Evolutionary conservation across 2,888 invertebrate species (phyloP).

Genomic region (Ichneumoninae sp.): DNA sequence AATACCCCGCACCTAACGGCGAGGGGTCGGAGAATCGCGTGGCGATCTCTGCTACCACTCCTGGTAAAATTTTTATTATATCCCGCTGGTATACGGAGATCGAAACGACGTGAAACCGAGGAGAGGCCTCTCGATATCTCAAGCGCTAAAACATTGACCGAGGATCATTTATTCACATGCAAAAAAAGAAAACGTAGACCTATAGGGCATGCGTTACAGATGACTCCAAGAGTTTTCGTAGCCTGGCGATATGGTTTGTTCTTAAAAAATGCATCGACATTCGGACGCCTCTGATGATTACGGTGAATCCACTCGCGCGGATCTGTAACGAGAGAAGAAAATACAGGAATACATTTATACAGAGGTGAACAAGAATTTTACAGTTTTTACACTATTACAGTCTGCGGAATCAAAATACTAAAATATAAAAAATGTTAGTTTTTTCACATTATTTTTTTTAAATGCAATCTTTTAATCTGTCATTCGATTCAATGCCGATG

Average conservation of each 20-base stretch:
- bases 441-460: no score
- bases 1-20: neutral
- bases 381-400: neutral
- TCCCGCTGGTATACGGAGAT: neutral
- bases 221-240: constrained; percentile 32
- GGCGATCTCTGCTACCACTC: constrained; percentile 8
- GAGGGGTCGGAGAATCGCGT: neutral
- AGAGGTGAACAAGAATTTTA: neutral
- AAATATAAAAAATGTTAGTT: no score
- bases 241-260: neutral
- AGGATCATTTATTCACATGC: constrained; percentile 50
- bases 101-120: neutral
- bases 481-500: no score
- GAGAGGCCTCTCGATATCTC: neutral
- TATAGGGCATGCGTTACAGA: constrained; percentile 25
- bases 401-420: neutral
- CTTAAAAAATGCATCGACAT: constrained; percentile 39
- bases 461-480: no score
- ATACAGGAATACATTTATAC: neutral
- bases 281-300: constrained; percentile 22
- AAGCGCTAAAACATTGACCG: constrained; percentile 52
- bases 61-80: neutral
- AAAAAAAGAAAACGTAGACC: constrained; percentile 29
- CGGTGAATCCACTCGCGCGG: neutral
- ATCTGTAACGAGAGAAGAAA: neutral